Conservation (phyloP, 1,140 invertebrate species). For the Tribolium madens region DNA sequence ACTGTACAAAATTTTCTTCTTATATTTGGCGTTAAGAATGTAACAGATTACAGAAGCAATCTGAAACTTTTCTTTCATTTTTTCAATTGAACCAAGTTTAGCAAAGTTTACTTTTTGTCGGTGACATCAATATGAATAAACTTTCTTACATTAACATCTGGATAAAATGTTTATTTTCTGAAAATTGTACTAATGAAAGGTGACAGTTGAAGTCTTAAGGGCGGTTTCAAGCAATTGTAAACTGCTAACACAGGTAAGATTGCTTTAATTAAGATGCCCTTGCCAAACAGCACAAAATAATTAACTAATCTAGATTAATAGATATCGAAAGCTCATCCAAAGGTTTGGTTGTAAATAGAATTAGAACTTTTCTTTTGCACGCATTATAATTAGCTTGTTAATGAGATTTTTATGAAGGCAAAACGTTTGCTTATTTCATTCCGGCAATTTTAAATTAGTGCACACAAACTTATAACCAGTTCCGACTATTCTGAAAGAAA, state of each 20-base stretch:
- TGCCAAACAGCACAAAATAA: not conserved
- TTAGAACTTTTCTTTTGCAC: too few species aligned
- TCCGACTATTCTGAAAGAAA: not conserved
- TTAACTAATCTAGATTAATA: not conserved
- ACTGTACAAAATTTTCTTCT: not conserved
- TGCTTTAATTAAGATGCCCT: conserved; percentile 4
- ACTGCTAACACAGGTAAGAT: conserved; percentile 2
- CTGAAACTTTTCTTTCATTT: not conserved
- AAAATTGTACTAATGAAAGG: too few species aligned
- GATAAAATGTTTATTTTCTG: too few species aligned
- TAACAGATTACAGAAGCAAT: conserved; percentile 5
- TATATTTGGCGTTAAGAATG: not conserved
- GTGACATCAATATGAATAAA: not conserved
- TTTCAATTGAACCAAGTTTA: conserved; percentile 21
- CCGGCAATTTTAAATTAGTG: not conserved
- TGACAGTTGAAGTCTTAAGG: not conserved
- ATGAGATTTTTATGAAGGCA: not conserved
- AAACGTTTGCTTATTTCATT: not conserved
- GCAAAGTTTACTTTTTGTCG: not conserved
- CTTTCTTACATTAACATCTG: not conserved
- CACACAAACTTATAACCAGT: not conserved
- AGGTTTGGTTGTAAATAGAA: too few species aligned
- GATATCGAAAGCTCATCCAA: not conserved
- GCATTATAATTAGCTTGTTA: not conserved
- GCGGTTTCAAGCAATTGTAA: conserved; percentile 10